Evolutionary conservation across 2,797 vertebrate species (phyloP).

Genomic region (Eutrigla gurnardus): DNA sequence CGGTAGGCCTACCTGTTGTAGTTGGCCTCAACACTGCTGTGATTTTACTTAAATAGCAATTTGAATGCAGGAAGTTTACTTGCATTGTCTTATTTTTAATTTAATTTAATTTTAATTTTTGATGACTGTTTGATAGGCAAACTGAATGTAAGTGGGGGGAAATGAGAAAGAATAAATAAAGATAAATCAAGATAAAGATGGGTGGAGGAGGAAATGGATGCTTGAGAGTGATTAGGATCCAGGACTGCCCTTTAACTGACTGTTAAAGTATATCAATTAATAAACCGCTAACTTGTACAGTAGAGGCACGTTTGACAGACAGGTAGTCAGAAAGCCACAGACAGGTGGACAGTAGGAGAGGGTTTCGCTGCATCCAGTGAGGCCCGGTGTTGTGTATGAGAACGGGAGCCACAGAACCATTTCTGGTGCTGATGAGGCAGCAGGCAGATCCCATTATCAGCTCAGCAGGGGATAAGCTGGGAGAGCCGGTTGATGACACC

Average conservation of each 20-base stretch:
- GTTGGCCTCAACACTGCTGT: too few relatives aligned
- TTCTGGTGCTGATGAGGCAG: constrained; percentile 51
- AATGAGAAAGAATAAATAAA: neutral
- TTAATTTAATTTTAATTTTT: too few relatives aligned
- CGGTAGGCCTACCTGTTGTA: too few relatives aligned
- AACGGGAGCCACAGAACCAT: constrained; percentile 17
- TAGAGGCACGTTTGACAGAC: neutral
- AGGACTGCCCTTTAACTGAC: constrained; percentile 5
- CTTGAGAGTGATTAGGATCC: constrained; percentile 39
- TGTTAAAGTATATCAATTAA: neutral
- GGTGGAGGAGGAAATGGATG: neutral
- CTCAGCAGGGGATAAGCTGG: constrained; percentile 74
- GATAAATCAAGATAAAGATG: neutral
- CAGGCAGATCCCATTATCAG: constrained; percentile 76
- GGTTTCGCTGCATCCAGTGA: neutral
- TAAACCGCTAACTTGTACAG: neutral
- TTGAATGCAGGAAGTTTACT: neutral
- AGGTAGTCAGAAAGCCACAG: neutral
- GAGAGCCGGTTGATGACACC: constrained; percentile 62
- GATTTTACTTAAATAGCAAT: neutral
- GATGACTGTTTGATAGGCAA: neutral
- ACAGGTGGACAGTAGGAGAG: neutral
- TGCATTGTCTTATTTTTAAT: too few relatives aligned
- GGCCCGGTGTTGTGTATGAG: constrained; percentile 16
- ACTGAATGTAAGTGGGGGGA: neutral